A percentile compares a stretch with the other conserved stretches of the same genome.
Conservation (phyloP, 2,797 vertebrate genomes). For the Argentina silus region DNA sequence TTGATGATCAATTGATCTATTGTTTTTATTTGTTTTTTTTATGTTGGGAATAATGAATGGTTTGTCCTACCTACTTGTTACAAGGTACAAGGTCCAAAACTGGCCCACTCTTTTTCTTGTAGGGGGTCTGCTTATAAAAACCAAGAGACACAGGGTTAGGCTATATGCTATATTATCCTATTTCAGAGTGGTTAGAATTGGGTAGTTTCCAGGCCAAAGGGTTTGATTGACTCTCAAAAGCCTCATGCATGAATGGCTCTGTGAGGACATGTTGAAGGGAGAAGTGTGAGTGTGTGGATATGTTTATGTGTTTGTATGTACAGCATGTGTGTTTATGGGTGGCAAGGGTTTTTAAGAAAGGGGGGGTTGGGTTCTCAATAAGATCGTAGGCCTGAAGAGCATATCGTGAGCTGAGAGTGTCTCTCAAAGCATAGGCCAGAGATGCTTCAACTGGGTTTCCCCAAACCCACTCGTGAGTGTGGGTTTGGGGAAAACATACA, state of each 20-base stretch:
- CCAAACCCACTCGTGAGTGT: too few species aligned
- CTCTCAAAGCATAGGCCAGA: too few species aligned
- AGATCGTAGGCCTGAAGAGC: neutral
- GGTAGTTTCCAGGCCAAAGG: conserved; percentile 1
- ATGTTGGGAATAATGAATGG: neutral
- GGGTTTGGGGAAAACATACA: too few species aligned
- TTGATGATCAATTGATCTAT: neutral
- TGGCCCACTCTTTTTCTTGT: neutral
- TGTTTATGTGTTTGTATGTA: neutral
- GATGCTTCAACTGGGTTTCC: too few species aligned
- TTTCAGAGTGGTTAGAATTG: conserved; percentile 2
- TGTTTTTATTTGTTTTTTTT: neutral
- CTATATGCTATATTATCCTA: neutral
- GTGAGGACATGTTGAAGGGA: neutral
- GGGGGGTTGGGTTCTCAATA: neutral
- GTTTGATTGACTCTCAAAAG: neutral
- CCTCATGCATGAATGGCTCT: neutral
- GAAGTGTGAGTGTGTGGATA: conserved; percentile 13
- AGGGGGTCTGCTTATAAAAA: neutral
- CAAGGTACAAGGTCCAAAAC: conserved; percentile 1
- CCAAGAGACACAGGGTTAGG: neutral
- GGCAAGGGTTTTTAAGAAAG: neutral
- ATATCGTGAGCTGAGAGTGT: neutral
- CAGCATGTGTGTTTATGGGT: neutral
- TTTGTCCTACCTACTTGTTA: conserved; percentile 5